phyloP scores from a whole-genome alignment of 2,113 vertebrate species.

The Hepsetus odoe region DNA sequence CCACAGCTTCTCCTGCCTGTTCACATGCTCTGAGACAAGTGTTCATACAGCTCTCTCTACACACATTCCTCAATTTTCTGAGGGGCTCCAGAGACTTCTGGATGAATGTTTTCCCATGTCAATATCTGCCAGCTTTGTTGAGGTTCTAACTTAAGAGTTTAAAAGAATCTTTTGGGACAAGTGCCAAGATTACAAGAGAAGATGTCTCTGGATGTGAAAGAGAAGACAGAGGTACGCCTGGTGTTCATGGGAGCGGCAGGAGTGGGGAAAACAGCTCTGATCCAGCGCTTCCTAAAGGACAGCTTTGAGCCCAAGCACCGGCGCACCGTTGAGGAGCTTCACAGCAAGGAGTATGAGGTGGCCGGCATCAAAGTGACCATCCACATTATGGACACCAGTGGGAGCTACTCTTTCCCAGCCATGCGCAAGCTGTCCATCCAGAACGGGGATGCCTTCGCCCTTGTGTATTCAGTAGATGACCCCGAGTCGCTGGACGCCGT shows the following conservation, averaged over 20 bases:
- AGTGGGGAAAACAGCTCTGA: slow-evolving; percentile 87
- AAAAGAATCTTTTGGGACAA: not conserved
- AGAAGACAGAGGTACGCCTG: slow-evolving; percentile 85
- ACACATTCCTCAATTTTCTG: not conserved
- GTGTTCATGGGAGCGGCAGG: slow-evolving; percentile 89
- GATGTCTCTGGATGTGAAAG: slow-evolving; percentile 85
- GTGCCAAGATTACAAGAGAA: not conserved
- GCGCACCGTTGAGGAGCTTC: slow-evolving; percentile 90
- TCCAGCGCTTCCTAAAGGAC: slow-evolving; percentile 86
- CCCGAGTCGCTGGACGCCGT: slow-evolving; percentile 84
- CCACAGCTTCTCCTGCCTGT: not conserved
- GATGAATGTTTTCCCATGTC: not conserved
- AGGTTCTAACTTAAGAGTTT: not conserved
- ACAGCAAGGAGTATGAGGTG: slow-evolving; percentile 87
- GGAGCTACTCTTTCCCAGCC: slow-evolving; percentile 91
- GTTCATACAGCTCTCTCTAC: not conserved
- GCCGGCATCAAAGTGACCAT: slow-evolving; percentile 81
- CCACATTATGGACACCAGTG: slow-evolving; percentile 90
- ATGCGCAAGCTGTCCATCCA: slow-evolving; percentile 92
- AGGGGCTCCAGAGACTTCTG: not conserved
- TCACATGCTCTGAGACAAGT: not conserved
- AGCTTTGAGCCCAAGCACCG: slow-evolving; percentile 87
- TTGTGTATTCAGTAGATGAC: slow-evolving; percentile 87
- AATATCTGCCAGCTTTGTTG: not conserved
- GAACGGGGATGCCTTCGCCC: slow-evolving; percentile 86